phyloP scores from a whole-genome alignment of 1,140 invertebrate species.

The Mactra quadrangularis region DNA sequence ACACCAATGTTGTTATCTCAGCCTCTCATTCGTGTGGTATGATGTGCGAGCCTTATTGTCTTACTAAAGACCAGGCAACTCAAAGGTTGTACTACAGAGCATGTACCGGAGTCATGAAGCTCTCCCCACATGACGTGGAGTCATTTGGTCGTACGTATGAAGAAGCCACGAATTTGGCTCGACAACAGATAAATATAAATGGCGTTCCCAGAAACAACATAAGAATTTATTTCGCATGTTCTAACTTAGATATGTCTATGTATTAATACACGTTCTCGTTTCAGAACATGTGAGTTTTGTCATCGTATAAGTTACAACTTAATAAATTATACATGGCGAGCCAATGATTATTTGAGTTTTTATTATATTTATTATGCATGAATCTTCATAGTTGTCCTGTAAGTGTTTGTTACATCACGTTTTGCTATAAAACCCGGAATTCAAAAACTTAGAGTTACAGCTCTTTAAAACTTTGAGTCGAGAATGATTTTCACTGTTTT shows the following conservation, averaged over 20 bases:
- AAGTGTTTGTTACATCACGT: no score
- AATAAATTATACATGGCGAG: no score
- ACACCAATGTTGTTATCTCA: slow-evolving; percentile 25
- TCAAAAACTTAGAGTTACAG: no score
- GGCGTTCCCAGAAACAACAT: neutral
- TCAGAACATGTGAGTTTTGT: no score
- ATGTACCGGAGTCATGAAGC: slow-evolving; percentile 28
- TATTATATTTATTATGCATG: no score
- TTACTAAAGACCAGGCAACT: neutral
- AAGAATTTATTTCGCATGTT: slow-evolving; percentile 5
- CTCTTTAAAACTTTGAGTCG: no score
- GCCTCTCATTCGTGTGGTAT: slow-evolving; percentile 41
- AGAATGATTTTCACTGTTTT: no score
- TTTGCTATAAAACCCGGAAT: no score
- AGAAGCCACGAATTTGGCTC: neutral
- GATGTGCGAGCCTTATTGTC: slow-evolving; percentile 40
- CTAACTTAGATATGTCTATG: neutral
- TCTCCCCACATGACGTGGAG: neutral
- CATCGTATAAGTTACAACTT: no score
- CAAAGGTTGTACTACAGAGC: neutral
- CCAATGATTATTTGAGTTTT: no score
- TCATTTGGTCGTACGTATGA: slow-evolving; percentile 30
- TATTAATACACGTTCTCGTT: no score
- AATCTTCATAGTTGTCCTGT: no score
- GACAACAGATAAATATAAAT: neutral